Base-by-base conservation (phyloP, 2,888 invertebrate genomes). In the Lasioglossum vierecki region DNA sequence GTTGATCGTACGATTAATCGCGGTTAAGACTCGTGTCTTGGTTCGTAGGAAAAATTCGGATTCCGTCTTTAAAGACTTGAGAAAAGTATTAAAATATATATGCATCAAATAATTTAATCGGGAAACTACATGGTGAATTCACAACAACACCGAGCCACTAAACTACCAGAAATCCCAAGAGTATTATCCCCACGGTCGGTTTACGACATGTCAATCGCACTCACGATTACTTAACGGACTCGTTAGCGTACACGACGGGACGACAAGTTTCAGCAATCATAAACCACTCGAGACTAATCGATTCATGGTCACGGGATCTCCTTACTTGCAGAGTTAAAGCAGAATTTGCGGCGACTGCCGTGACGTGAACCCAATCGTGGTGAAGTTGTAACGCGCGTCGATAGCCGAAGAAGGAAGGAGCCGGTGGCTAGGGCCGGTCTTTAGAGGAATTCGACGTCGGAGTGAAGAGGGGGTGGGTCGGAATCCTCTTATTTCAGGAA, bases 311-410 rank as follows among this genome's bases (percentile, higher is more conserved):
- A n/a, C 41, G 41, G 41, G 39, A 70, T 70, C 41, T 70, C n/a
- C 70, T 70, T 70, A 39, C 70, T 70, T 39, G 9, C n/a, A n/a
- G 41, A 70, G 66, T 35, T 35, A 9, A 39, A 35, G 35, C 66
- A 35, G 39, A 70, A n/a, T 41, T 39, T 70, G 39, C n/a, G 11
- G 39, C 4, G n/a, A 41, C 70, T 41, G 70, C 70, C 70, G 39
- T 70, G 41, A 39, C 70, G 41, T n/a, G 39, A n/a, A 70, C 70
- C n/a, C 4, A 70, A 41, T 41, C 70, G 39, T 39, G 70, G 39
- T 39, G 70, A 70, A 70, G 70, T 70, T 70, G 39, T n/a, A n/a
- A 70, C 41, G n/a, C 22, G 22, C 70, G 39, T n/a, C 70, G 70
- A 70, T 70, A 11, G 35, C 6, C 39, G 70, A 41, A 5, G 68